A percentile compares a stretch with the other conserved stretches of the same genome.
phyloP scores from a whole-genome alignment of 2,113 vertebrate genomes.

The Hoplias malabaricus region DNA sequence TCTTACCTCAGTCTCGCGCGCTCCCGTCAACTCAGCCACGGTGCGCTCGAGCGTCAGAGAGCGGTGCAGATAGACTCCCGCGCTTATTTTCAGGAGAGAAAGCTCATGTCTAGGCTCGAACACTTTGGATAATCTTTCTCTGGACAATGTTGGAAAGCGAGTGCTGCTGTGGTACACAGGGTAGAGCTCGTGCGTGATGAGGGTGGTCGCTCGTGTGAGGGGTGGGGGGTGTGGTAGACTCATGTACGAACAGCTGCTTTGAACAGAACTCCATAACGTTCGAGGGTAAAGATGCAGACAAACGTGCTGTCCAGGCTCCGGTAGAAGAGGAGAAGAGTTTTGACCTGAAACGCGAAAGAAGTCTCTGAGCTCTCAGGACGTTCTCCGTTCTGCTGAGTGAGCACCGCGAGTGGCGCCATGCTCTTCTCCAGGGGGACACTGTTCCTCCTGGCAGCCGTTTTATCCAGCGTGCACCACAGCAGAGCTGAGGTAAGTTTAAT shows the following conservation, averaged over 20 bases:
- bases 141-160: constrained; percentile 65
- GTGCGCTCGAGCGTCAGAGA: neutral
- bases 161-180: constrained; percentile 61
- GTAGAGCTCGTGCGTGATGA: constrained; percentile 58
- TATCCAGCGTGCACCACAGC: constrained; percentile 48
- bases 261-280: constrained; percentile 69
- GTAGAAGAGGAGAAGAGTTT: constrained; percentile 42
- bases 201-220: constrained; percentile 66
- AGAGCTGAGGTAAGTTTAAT: constrained; percentile 66
- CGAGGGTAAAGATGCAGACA: constrained; percentile 72
- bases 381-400: neutral
- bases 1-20: constrained; percentile 15
- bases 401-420: constrained; percentile 59
- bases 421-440: constrained; percentile 52
- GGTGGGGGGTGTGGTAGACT: constrained; percentile 69
- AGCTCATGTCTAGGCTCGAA: neutral
- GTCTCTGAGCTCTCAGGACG: neutral
- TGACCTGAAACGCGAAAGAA: constrained; percentile 33
- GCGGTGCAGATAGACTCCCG: neutral
- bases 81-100: constrained; percentile 11
- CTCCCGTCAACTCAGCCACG: neutral
- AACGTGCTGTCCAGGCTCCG: constrained; percentile 61
- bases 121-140: constrained; percentile 61
- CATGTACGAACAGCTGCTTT: constrained; percentile 64
- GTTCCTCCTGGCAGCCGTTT: constrained; percentile 62